A percentile compares a stretch with the other conserved stretches of the same genome.
Conservation (phyloP, 2,797 vertebrate genomes). For the Channallabes apus region DNA sequence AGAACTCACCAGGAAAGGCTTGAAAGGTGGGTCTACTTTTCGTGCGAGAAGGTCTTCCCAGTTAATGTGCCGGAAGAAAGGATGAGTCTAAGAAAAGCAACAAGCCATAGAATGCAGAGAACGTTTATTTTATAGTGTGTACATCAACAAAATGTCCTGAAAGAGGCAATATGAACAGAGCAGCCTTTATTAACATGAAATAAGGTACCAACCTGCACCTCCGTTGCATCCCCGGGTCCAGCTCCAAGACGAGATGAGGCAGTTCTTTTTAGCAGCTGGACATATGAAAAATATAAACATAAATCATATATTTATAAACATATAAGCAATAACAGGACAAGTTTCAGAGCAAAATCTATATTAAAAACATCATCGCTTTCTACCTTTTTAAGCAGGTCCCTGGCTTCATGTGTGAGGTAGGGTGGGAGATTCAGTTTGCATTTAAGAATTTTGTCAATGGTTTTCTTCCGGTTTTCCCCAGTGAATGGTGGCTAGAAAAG, state of each 20-base stretch:
- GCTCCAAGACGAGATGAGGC: constrained; percentile 94
- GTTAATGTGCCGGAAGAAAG: constrained; percentile 94
- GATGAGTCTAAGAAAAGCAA: constrained; percentile 77
- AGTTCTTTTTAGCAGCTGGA: constrained; percentile 96
- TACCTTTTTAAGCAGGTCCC: constrained; percentile 97
- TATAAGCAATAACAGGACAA: no score
- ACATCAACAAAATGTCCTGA: background rate
- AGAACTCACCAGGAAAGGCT: constrained; percentile 87
- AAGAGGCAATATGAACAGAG: background rate
- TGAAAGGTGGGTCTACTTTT: constrained; percentile 97
- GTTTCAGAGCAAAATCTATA: background rate
- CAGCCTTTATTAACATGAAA: background rate
- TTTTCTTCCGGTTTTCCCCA: constrained; percentile 97
- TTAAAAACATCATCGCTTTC: background rate
- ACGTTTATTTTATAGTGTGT: background rate
- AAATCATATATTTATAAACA: no score
- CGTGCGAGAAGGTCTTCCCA: constrained; percentile 94
- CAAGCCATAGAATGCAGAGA: background rate
- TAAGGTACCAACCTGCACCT: constrained; percentile 86
- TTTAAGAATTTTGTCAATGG: constrained; percentile 97
- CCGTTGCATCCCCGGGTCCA: constrained; percentile 87
- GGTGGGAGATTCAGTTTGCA: constrained; percentile 98
- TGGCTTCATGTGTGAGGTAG: constrained; percentile 99
- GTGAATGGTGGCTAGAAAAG: constrained; percentile 87
- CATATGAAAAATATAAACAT: constrained; percentile 12